Base-by-base conservation (phyloP, 2,888 invertebrate species). In the Drosophila suboccidentalis region DNA sequence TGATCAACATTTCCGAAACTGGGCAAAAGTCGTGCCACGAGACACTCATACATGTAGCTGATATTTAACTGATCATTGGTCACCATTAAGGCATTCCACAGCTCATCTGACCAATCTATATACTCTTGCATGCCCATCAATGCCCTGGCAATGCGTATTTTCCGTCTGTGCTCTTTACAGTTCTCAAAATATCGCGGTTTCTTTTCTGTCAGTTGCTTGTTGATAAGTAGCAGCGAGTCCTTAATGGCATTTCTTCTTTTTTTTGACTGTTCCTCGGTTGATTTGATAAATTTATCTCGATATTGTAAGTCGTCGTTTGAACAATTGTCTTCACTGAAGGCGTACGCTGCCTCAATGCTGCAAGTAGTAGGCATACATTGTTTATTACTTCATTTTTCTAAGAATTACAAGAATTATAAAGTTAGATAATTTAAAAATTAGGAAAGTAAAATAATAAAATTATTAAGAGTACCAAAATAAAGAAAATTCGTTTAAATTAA, bases 51-150 rank as follows among this genome's bases (percentile, higher is more conserved):
- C 53, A 92, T 82, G 34, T 87, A 91, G 17, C 80, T 90, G 0
- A 93, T 80, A 68, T 93, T 92, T 0, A 85, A 71, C 77, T 93
- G 93, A 80, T 93, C 92, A 72, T 91, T 92, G 54, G 91, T 85
- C 9, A 85, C 63, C 22, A 92, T 51, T 19, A 92, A 51, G 1
- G 89, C 77, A 36, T 64, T 67, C 82, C 91, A 87, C 36, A 91
- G 64, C 1, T 82, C 71, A 9, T 87, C 75, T 4, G 82, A 71
- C 87, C 87, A 90, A 4, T 55, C 71, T 11, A 71, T 49, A 10
- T 17, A 43, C 1, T 58, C 19, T 8, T 65, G 46, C 4, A 78
- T 10, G 4, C 51, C 50, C 11, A 75, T 53, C 19, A 67, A 58
- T 13, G 87, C 80, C 51, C 82, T 83, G 1, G 87, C 80, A 38